These are phyloP conservation scores for Sebastes diaconus DNA, from an alignment of 2,797 vertebrate genomes.

Conservation along the genomic window DNA sequence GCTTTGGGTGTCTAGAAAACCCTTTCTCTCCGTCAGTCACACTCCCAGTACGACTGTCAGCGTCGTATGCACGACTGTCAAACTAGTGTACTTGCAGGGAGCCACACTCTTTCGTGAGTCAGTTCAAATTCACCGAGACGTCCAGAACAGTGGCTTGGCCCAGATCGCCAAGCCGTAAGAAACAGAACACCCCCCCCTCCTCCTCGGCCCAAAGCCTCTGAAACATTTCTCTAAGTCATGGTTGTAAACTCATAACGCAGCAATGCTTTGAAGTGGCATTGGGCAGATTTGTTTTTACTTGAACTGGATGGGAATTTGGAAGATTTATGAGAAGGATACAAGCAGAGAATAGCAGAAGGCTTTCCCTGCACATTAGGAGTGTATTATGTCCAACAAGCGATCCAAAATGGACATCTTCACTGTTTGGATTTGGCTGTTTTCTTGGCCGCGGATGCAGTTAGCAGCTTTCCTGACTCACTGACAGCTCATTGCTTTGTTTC, in stretches of 20 bases:
- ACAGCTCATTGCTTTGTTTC: slow-evolving; percentile 51
- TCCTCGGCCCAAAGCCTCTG: slow-evolving; percentile 47
- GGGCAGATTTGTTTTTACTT: slow-evolving; percentile 66
- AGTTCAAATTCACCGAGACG: slow-evolving; percentile 33
- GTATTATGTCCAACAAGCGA: slow-evolving; percentile 20
- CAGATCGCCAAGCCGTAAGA: slow-evolving; percentile 34
- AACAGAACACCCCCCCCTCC: slow-evolving; percentile 27
- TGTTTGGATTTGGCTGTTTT: slow-evolving; percentile 44
- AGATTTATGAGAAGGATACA: slow-evolving; percentile 61
- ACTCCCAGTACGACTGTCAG: slow-evolving; percentile 30
- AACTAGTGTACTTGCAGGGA: slow-evolving; percentile 36
- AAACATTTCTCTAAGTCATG: slow-evolving; percentile 66
- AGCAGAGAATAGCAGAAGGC: slow-evolving; percentile 29
- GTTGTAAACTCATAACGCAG: slow-evolving; percentile 69
- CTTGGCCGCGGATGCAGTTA: slow-evolving; percentile 26
- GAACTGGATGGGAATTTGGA: slow-evolving; percentile 44
- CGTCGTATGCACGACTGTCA: slow-evolving; percentile 35
- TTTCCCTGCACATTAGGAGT: slow-evolving; percentile 45
- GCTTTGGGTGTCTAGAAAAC: slow-evolving; percentile 41
- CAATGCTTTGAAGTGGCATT: slow-evolving; percentile 74
- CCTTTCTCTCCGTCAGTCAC: slow-evolving; percentile 31
- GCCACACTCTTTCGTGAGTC: slow-evolving; percentile 30
- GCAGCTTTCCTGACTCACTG: slow-evolving; percentile 36
- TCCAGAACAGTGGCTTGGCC: slow-evolving; percentile 74
- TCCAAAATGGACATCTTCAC: slow-evolving; percentile 44